Evolutionary conservation across 2,797 vertebrate genomes (phyloP), one percentile per base, ranked within the genome.

Genomic region (Halcyon badia): DNA sequence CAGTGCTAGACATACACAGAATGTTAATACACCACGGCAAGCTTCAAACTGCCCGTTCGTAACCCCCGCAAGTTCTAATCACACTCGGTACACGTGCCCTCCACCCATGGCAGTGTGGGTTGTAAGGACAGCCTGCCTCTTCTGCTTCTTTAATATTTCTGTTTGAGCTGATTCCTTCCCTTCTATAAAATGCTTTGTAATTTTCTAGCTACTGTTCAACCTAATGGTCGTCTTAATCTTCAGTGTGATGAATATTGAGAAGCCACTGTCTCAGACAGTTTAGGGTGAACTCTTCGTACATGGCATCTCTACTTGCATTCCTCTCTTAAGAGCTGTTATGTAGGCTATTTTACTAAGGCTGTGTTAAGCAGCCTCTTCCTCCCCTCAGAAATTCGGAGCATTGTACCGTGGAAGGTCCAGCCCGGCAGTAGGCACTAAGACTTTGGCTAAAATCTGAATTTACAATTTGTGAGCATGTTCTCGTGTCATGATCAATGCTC

Each of bases 11-110:
- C 12, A 11, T 33, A 44, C 6, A 26, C 7, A 41, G 33, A 48
- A 12, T n/a, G 31, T n/a, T 35, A 68, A 31, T 54, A 16, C 11
- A 60, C 11, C 10, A 14, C 21, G 3, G 2, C 31, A 54, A 52
- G 57, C 25, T 66, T 31, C 26, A 24, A 18, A 60, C 56, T 42
- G 19, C 26, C 19, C 4, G 4, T 54, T 58, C 39, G 22, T 84
- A 31, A 28, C 69, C 5, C 35, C 11, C 20, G 7, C 4, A 35
- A 21, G 18, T 83, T 81, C 26, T 87, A 22, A 44, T 85, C 14
- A 9, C 24, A 25, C 15, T 35, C 39, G 12, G 1, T 39, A 33
- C 3, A 3, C 0, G 1, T n/a, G 8, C 14, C n/a, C 11, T 5
- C 25, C 18, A 7, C 20, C 35, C 44, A n/a, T 37, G 64, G 42